Percentiles rank a stretch among this genome's conserved stretches.
Evolutionary conservation across 1,140 invertebrate species (phyloP).

Genomic region (Caenorhabditis briggsae): DNA sequence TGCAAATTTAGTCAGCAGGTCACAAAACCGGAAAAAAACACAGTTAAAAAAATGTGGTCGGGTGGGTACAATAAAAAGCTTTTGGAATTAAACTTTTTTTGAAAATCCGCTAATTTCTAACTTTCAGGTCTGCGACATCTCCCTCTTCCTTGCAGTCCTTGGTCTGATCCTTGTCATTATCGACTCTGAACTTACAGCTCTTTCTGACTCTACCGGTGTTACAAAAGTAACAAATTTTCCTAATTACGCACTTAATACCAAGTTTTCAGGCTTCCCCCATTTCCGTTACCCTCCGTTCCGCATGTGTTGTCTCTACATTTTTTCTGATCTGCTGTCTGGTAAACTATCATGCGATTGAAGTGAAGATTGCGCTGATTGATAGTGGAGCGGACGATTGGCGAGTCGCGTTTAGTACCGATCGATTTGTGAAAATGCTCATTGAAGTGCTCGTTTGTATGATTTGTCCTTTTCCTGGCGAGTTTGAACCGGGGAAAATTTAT

Average conservation of each 20-base stretch:
- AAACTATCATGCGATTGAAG: constrained; percentile 77
- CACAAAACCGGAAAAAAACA: no score
- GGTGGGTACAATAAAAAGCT: no score
- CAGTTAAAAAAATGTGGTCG: no score
- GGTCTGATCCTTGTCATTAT: constrained; percentile 76
- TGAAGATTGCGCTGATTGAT: constrained; percentile 77
- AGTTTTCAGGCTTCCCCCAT: constrained; percentile 60
- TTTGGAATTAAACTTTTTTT: no score
- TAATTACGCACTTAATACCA: constrained; percentile 1
- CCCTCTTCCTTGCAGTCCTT: constrained; percentile 72
- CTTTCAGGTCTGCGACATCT: constrained; percentile 71
- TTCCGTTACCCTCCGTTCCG: constrained; percentile 70
- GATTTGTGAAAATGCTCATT: constrained; percentile 74
- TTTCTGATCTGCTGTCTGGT: constrained; percentile 72
- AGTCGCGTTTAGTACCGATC: constrained; percentile 74
- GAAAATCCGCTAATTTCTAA: no score
- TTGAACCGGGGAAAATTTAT: neutral
- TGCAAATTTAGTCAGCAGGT: no score
- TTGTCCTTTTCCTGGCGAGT: constrained; percentile 77
- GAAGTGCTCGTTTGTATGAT: constrained; percentile 74
- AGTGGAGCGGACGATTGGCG: constrained; percentile 77
- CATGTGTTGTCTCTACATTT: constrained; percentile 73
- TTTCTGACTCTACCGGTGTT: constrained; percentile 63
- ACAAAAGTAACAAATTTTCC: constrained; percentile 35
- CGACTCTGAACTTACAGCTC: constrained; percentile 74